Percentiles rank a stretch among this genome's conserved stretches.
phyloP scores from a whole-genome alignment of 2,888 invertebrate species.

The Orthosia cruda region DNA sequence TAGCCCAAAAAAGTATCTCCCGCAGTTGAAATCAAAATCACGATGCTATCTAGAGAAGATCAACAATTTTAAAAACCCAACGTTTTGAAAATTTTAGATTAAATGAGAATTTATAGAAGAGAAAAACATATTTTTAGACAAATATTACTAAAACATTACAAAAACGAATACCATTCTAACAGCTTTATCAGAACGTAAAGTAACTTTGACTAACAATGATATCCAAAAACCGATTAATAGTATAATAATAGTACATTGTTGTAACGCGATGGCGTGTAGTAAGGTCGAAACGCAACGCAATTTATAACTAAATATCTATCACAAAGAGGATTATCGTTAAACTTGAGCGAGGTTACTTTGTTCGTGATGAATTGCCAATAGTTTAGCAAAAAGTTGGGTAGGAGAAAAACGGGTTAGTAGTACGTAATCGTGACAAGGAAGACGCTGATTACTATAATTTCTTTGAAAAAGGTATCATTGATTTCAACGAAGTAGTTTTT shows the following conservation, averaged over 20 bases:
- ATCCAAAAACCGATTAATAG: conserved; percentile 41
- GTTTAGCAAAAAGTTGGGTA: not conserved
- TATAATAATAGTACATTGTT: conserved; percentile 24
- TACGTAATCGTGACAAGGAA: not conserved
- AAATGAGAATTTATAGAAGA: not conserved
- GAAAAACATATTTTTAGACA: not conserved
- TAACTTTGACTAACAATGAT: conserved; percentile 23
- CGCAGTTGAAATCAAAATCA: not conserved
- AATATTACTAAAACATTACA: not conserved
- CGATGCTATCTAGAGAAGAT: not conserved
- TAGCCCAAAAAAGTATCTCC: not conserved
- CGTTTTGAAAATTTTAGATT: not conserved
- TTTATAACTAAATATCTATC: conserved; percentile 38
- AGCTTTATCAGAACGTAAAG: conserved; percentile 12
- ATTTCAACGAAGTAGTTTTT: not conserved
- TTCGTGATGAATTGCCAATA: conserved; percentile 23
- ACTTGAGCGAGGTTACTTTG: conserved; percentile 43
- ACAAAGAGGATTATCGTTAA: conserved; percentile 43
- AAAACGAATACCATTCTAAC: not conserved
- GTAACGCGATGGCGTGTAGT: conserved; percentile 49
- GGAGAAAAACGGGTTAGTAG: conserved; percentile 3
- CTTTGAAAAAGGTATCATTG: not conserved
- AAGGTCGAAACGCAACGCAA: conserved; percentile 47
- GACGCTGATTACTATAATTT: not conserved
- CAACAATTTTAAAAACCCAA: no score